Base-by-base conservation (phyloP, 2,888 invertebrate genomes). In the Noctua janthe region DNA sequence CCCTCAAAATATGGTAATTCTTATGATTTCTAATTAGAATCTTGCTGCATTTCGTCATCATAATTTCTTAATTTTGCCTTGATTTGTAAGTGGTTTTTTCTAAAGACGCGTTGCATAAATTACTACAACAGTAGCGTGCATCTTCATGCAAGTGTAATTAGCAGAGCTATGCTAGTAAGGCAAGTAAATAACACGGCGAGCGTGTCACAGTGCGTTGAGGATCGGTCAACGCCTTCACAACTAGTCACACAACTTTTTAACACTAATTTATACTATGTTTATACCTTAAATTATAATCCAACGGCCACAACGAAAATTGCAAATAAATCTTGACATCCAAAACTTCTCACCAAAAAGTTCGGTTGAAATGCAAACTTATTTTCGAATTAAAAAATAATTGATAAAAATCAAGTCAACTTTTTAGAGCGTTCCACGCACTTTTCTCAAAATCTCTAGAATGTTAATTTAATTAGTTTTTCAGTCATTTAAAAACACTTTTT, bases 221-320 rank as follows among this genome's bases (percentile, higher is more conserved):
- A 86, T 84, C 92, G 94, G 94, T 94, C 94, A 94, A 93, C 92
- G 94, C 92, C 93, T 94, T 82, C 81, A 75, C 72, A 90, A 91
- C 89, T 87, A 80, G 93, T 91, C 91, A 88, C 79, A 89, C 93
- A 87, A 89, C 88, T 91, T 91, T 85, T 80, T 51, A 83, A 81
- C 5, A 64, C 20, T 74, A 64, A 64, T 43, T 43, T 39, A 66
- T 75, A 88, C 78, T 67, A 80, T 80, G 29, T 29, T 62, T 39
- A 39, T 84, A 90, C 90, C 90, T 90, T 83, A 64, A 13, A 64
- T n/a, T 77, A 75, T 51, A 43, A 77, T 67, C 74, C 72, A 81
- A 81, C 69, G 15, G 74, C 69, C 72, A 71, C 56, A 71, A 69
- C 35, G 51, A 78, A 59, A 71, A 59, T 66, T 49, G 54, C 66